Evolutionary conservation across 2,797 vertebrate species (phyloP).

Genomic region (Xenentodon cancila): DNA sequence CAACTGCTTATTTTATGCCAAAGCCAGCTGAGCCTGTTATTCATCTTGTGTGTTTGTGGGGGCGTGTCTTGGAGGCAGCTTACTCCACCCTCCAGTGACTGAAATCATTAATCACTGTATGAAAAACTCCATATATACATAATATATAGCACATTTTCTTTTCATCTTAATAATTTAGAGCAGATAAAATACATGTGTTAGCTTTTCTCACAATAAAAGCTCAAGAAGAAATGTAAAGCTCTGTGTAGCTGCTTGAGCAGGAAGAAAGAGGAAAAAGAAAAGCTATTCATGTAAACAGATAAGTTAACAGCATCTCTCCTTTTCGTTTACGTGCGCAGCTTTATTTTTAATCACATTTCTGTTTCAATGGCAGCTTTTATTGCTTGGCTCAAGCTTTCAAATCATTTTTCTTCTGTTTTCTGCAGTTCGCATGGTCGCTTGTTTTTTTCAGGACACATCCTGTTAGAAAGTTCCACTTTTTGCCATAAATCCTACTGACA

Average conservation of each 20-base stretch:
- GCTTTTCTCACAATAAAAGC: neutral
- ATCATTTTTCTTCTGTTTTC: neutral
- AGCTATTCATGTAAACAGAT: neutral
- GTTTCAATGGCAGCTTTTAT: too few species aligned
- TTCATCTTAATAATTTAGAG: too few species aligned
- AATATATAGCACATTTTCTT: too few species aligned
- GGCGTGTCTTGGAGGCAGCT: neutral
- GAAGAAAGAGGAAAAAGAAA: neutral
- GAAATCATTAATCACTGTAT: neutral
- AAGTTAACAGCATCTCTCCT: neutral
- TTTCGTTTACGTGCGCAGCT: neutral
- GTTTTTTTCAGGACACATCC: neutral
- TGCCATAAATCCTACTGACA: conserved; percentile 1
- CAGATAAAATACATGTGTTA: neutral
- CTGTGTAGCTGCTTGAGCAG: neutral
- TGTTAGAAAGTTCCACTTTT: neutral
- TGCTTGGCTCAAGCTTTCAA: neutral
- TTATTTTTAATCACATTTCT: neutral
- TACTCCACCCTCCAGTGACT: neutral
- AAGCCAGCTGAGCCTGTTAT: neutral
- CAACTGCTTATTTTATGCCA: neutral
- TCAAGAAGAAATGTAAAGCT: neutral
- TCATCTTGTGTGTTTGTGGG: neutral
- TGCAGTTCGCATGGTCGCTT: too few species aligned
- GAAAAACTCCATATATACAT: too few species aligned